Evolutionary conservation across 2,888 invertebrate species (phyloP), one percentile per base, ranked within the genome.

Genomic region (Sycophila texana): DNA sequence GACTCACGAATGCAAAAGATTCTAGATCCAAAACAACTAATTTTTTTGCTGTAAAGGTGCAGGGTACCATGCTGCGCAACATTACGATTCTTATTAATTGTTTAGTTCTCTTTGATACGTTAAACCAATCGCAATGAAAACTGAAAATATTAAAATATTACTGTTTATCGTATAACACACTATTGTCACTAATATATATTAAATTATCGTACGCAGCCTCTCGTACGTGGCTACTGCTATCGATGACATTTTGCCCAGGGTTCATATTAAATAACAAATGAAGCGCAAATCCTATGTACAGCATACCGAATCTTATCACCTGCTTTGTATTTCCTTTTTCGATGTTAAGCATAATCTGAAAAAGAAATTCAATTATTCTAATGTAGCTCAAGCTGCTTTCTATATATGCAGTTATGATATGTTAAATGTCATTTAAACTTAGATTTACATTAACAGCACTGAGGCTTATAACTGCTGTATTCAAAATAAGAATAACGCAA

Each of bases 81-180:
- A 76, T 76, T 14, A 76, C 26, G 3, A 76, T 76, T 20, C 22
- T 61, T 12, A 76, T 18, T 0, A 76, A 68, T 39, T 63, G 53
- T 47, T 76, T 68, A 0, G 60, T 66, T 63, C 22, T 76, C 2
- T 20, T 5, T 1, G 68, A 70, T 22, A 22, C 13, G 26, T 76
- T 63, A 14, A 55, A 76, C 76, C 76, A 76, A n/a, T 61, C 30
- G 20, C 51, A 60, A 20, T 76, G 70, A 5, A 70, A 76, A 55
- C 76, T 76, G n/a, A 3, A 58, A 49, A 16, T 71, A 4, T 65
- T 30, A 13, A 30, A 13, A 20, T 7, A 39, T 13, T 4, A 1
- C 16, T 51, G 66, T 30, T 30, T 30, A 14, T 22, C 26, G 12
- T 39, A 1, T 13, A n/a, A 10, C n/a, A n/a, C n/a, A n/a, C n/a